Base-by-base conservation (phyloP, 1,140 invertebrate species). In the Zaprionus inermis region DNA sequence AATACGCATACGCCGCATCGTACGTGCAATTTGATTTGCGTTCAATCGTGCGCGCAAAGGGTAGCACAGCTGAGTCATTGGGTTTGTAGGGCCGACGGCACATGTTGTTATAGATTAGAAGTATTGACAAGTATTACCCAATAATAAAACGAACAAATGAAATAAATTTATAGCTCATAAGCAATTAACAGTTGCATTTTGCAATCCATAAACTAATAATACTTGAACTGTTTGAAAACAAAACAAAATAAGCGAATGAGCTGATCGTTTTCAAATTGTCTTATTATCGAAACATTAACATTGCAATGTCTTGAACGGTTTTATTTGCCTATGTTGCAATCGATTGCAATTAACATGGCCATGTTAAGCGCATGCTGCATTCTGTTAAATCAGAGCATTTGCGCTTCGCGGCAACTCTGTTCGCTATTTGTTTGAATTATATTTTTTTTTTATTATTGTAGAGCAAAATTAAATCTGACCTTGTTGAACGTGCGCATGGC, bases 381-480 rank as follows among this genome's bases (percentile, higher is more conserved):
- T 28, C 1, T 44, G 38, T 44, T 44, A 44, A 44, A 16, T 44
- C 6, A 73, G 71, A 56, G 71, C 68, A 73, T 73, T 57, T 5
- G 12, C 12, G 24, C 18, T n/a, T 60, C 71, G 57, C 59, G 30
- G 51, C 34, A 30, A 28, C 52, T 30, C 59, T 18, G 30, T 55
- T 71, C 46, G 54, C n/a, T 49, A 12, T 41, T 59, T 46, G 12
- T 58, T 57, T 41, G 49, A 68, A 65, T 84, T n/a, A 72, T 75
- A 73, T 72, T 67, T 77, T 18, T 60, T 77, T 18, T 60, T 61
- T 76, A 72, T 83, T 84, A 89, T 76, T 76, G 61, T 72, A 73
- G 38, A 52, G 56, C 59, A 74, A 58, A 69, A 74, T 89, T 90
- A 90, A 90, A 89, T 90, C 68, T 89, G 84, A 89, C 84, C 84